Evolutionary conservation across 2,888 invertebrate species (phyloP).

Genomic region (Anaspis maculata): DNA sequence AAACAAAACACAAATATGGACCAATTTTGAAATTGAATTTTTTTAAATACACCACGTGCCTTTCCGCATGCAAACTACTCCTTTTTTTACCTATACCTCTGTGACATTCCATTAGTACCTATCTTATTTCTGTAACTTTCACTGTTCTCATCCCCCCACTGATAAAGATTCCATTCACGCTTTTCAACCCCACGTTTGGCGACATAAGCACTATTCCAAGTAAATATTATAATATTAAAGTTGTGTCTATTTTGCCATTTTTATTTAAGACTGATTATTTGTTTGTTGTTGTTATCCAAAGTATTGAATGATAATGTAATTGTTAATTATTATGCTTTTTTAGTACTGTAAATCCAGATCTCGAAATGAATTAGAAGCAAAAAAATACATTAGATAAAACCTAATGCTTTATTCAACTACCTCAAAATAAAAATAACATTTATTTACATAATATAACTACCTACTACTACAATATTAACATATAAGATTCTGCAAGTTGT

Average conservation of each 20-base stretch:
- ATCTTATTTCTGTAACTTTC: too few relatives aligned
- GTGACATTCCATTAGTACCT: slow-evolving; percentile 26
- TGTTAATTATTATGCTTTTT: slow-evolving; percentile 31
- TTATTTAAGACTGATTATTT: slow-evolving; percentile 42
- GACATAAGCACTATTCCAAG: slow-evolving; percentile 7
- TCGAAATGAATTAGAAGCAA: too few relatives aligned
- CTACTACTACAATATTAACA: too few relatives aligned
- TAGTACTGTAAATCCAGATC: slow-evolving; percentile 24
- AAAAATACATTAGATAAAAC: slow-evolving; percentile 14
- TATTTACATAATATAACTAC: slow-evolving; percentile 21
- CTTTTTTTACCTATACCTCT: slow-evolving; percentile 18
- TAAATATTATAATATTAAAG: slow-evolving; percentile 8
- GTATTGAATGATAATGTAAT: too few relatives aligned
- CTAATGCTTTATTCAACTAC: slow-evolving; percentile 31
- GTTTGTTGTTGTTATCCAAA: slow-evolving; percentile 28
- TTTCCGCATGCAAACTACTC: too few relatives aligned
- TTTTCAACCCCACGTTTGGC: slow-evolving; percentile 7
- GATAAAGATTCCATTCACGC: slow-evolving; percentile 8
- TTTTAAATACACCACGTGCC: slow-evolving; percentile 30
- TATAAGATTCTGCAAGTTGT: slow-evolving; percentile 18
- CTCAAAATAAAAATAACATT: slow-evolving; percentile 28
- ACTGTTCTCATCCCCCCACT: slow-evolving; percentile 7
- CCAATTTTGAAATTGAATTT: slow-evolving; percentile 25
- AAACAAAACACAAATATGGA: slow-evolving; percentile 20
- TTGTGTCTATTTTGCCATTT: slow-evolving; percentile 38